phyloP scores from a whole-genome alignment of 1,140 invertebrate genomes.

The Eumaeus atala region DNA sequence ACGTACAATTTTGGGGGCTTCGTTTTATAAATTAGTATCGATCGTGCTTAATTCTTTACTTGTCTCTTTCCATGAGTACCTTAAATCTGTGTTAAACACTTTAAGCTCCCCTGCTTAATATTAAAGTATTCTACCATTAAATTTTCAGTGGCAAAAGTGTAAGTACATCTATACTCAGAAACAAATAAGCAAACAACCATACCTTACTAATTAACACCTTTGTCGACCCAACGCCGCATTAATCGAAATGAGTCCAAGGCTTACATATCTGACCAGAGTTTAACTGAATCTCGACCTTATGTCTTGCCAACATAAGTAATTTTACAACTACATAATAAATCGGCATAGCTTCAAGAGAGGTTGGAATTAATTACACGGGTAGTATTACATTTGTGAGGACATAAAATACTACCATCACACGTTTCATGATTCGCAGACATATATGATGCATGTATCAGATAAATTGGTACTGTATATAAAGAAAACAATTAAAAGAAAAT shows the following conservation, averaged over 20 bases:
- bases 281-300: conserved; percentile 12
- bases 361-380: conserved; percentile 31
- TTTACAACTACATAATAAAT: conserved; percentile 12
- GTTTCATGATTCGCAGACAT: too few species aligned
- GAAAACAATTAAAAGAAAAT: too few species aligned
- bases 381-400: conserved; percentile 17
- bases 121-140: conserved; percentile 4
- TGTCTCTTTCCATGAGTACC: too few species aligned
- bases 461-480: too few species aligned
- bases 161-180: conserved; percentile 1
- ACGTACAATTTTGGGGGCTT: too few species aligned
- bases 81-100: too few species aligned
- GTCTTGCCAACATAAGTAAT: conserved; percentile 15
- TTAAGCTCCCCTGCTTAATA: not conserved
- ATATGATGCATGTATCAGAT: too few species aligned
- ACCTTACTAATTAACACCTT: conserved; percentile 11
- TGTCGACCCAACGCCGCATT: conserved; percentile 9
- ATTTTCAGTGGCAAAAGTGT: conserved; percentile 6
- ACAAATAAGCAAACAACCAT: conserved; percentile 8
- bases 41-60: too few species aligned
- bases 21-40: too few species aligned
- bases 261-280: conserved; percentile 1
- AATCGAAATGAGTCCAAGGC: conserved; percentile 6
- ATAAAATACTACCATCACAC: conserved; percentile 18
- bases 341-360: conserved; percentile 19